Base-by-base conservation (phyloP, 64 coral and sea anemone species). In the Cladopsammia gracilis region DNA sequence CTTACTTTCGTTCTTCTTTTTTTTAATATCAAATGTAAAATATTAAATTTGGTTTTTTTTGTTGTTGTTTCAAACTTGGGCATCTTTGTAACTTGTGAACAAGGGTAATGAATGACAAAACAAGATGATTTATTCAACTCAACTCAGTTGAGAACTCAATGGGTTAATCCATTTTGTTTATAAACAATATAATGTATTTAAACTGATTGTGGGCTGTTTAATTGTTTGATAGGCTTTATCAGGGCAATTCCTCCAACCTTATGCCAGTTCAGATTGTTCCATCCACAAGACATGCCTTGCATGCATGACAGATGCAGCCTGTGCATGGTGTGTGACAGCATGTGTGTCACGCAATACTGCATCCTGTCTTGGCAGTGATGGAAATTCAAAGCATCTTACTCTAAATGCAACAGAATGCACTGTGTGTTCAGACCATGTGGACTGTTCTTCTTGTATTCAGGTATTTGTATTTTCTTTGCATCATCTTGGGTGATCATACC, bases 271-370 rank as follows among this genome's bases (percentile, higher is more conserved):
- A 64, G 26, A 92, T 14, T 99, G 98, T 84, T 74, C 91, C 6
- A n/a, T 25, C 5, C 64, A 83, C 2, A 53, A 59, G 20, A 88
- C 79, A 11, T 99, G 98, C 70, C 65, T 96, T n/a, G 75, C 76
- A 7, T 99, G 98, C 64, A 91, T 99, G 91, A 85, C 92, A 24
- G 92, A 99, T 91, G 82, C 91, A 34, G 85, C 79, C 6, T 99
- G 98, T 99, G 98, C 94, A 0, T 99, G 98, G 98, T 99, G 98
- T 79, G 24, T 64, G 8, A 58, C 90, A 48, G 88, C 82, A 0
- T 99, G 92, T 62, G 8, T 91, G 74, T 91, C 52, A 94, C 69
- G 92, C 78, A 68, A 49, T 26, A 57, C 75, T 57, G 58, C 24
- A 9, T 44, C 62, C 7, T 96, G 94, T 83, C 61, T 52, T 61